These are phyloP conservation scores for Scopus umbretta DNA, from an alignment of 2,113 vertebrate genomes.

Conservation along the genomic window DNA sequence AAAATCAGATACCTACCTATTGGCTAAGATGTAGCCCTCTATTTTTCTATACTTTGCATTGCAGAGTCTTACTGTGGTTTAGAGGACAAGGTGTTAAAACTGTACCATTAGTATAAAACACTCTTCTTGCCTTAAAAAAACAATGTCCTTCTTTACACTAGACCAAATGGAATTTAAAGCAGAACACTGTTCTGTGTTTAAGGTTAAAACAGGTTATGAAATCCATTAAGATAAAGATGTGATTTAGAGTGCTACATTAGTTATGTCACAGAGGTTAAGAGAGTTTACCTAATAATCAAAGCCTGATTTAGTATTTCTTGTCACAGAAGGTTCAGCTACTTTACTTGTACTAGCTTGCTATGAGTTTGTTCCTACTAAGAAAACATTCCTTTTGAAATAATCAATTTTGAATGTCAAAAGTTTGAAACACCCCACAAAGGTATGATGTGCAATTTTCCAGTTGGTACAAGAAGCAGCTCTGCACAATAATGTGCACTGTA, in stretches of 20 bases:
- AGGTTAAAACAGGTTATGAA: background rate
- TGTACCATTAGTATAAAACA: background rate
- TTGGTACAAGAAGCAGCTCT: background rate
- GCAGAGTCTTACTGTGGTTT: background rate
- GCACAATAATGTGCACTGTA: background rate
- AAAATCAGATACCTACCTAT: background rate
- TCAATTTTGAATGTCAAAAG: background rate
- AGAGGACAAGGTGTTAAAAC: background rate
- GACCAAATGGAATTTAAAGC: background rate
- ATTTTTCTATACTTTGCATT: background rate
- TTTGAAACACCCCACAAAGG: background rate
- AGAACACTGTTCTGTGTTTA: background rate
- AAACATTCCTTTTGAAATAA: background rate
- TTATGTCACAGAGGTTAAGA: conserved; percentile 5
- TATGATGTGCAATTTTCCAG: background rate
- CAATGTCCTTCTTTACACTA: background rate
- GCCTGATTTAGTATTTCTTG: background rate
- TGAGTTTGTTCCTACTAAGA: background rate
- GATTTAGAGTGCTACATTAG: background rate
- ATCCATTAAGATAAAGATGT: conserved; percentile 31
- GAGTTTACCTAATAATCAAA: background rate
- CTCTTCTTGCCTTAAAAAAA: background rate
- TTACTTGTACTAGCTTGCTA: background rate
- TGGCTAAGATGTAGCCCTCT: background rate
- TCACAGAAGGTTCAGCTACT: background rate